These are phyloP conservation scores for Cotesia typhae DNA, from an alignment of 1,140 invertebrate species.

Conservation along the genomic window DNA sequence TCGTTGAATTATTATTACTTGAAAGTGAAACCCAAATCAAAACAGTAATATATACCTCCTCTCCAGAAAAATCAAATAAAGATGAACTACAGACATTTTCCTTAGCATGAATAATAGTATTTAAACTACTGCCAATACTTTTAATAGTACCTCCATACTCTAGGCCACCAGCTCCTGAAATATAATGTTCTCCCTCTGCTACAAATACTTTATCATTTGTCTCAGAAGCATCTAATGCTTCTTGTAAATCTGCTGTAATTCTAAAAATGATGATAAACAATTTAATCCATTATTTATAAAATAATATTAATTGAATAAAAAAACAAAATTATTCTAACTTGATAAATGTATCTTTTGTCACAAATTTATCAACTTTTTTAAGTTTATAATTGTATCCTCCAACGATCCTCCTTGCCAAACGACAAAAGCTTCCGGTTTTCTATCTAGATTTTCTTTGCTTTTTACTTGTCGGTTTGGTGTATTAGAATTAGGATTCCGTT, in stretches of 20 bases:
- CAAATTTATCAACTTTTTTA: conserved; percentile 59
- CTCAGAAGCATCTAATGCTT: conserved; percentile 63
- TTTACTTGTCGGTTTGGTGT: conserved; percentile 46
- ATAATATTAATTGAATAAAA: no score
- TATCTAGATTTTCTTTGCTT: conserved; percentile 44
- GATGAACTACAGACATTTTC: conserved; percentile 54
- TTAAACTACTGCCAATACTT: conserved; percentile 52
- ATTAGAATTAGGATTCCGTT: conserved; percentile 50
- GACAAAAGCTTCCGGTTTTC: conserved; percentile 57
- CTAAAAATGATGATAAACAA: conserved; percentile 43
- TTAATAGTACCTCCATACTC: conserved; percentile 64
- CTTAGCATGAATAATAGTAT: conserved; percentile 49
- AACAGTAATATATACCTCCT: conserved; percentile 44
- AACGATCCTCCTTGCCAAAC: conserved; percentile 65
- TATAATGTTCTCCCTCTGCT: conserved; percentile 60
- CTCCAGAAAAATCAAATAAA: conserved; percentile 59
- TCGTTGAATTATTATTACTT: no score
- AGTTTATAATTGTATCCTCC: conserved; percentile 60
- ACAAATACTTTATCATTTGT: conserved; percentile 62
- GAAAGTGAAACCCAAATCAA: no score
- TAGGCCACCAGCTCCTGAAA: conserved; percentile 59
- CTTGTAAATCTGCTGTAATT: conserved; percentile 58
- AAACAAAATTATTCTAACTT: conserved; percentile 43
- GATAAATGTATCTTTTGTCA: conserved; percentile 54
- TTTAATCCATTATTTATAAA: background rate